Evolutionary conservation across 2,888 invertebrate genomes (phyloP), one percentile per base, ranked within the genome.

Genomic region (Noctuana brunneofusca): DNA sequence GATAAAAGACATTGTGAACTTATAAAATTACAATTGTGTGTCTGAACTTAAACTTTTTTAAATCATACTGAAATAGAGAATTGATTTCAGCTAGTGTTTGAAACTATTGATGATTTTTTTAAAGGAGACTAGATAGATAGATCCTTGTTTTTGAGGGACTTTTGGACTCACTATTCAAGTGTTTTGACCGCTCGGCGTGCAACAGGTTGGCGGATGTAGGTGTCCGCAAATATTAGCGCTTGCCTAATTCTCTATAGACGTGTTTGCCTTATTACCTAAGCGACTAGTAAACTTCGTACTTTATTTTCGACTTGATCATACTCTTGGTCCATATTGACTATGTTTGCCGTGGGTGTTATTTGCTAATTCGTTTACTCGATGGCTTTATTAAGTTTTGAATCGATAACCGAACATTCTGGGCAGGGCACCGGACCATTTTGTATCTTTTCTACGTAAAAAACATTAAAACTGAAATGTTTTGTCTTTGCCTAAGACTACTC

Each of bases 221-320:
- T 84, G 89, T 87, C 71, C 79, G 86, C 89, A 89, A 89, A 90
- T 90, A 89, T 90, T 89, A 77, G 80, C 81, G 78, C 83, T 87
- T 83, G 80, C 85, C 81, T 79, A 88, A 87, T 83, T 82, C 80
- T 78, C 75, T 70, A 77, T 69, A 74, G 71, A 75, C 79, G 71
- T 80, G 79, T 86, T 86, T 82, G 79, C 78, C 75, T 78, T 80
- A 84, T 88, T 87, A 83, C 86, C 80, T 81, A 87, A 87, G 57
- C 50, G 43, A 27, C 24, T 16, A 35, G 50, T 30, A 27, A 52
- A 46, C 63, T 52, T 52, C 56, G 35, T 63, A 63, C 57, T 46
- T 52, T 63, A 57, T 63, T 60, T 59, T 52, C 41, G 56, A 57
- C 62, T 66, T 64, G 63, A 65, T 63, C 58, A 64, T 22, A 48